Evolutionary conservation across 1,140 invertebrate genomes (phyloP), one percentile per base, ranked within the genome.

Genomic region (Pseudomyrmex concolor): DNA sequence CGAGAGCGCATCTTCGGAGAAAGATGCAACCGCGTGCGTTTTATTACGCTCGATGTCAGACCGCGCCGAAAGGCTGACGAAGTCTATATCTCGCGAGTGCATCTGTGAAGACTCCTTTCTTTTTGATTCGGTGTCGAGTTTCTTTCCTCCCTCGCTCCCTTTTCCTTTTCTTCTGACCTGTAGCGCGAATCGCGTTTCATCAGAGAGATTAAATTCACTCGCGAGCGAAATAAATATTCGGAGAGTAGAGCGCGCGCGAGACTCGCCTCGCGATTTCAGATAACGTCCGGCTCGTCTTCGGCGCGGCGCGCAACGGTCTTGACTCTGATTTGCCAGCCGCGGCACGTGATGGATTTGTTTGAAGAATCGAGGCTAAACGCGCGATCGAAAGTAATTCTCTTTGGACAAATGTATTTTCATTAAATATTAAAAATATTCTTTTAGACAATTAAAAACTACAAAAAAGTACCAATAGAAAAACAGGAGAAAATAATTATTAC

Each of bases 61-160:
- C 12, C 50, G 48, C 10, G 43, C n/a, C 59, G 86, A 87, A 87
- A 88, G 86, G 25, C 87, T 45, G 82, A 84, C 74, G 70, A 80
- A 68, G 82, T 84, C 45, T 84, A 87, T 84, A 87, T 84, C 86
- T 87, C 7, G 5, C n/a, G 7, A 34, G 45, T 50, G 76, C 51
- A 88, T 87, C 82, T 76, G n/a, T 74, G n/a, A 51, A 57, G 57
- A 25, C 50, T 66, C 66, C 34, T 25, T 25, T 3, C 12, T 66
- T 45, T 22, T 57, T 43, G 43, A 78, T 77, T 68, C 22, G 43
- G 67, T 25, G 83, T 80, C 67, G 43, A n/a, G 3, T 62, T 57
- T 86, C 71, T 59, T 19, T 25, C 1, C 25, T 0, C 2, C 25
- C 34, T 34, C 34, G 34, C 43, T 22, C n/a, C 4, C 10, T 2